phyloP scores from a whole-genome alignment of 2,888 invertebrate species.

The Tipula lateralis region DNA sequence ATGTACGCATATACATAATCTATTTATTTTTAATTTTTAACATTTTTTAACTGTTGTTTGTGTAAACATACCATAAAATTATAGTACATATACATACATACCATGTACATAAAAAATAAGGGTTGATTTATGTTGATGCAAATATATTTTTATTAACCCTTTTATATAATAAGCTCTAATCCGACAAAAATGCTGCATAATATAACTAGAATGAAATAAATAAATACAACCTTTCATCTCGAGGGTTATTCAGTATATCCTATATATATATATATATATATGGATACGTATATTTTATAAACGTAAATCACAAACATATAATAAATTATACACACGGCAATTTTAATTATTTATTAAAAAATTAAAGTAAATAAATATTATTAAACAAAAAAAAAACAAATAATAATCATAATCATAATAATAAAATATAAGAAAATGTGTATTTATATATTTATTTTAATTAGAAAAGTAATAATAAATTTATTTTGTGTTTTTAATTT shows the following conservation, averaged over 20 bases:
- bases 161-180: not conserved
- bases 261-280: too few relatives aligned
- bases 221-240: not conserved
- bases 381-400: not conserved
- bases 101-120: not conserved
- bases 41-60: not conserved
- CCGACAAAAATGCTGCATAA: not conserved
- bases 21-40: not conserved
- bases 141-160: not conserved
- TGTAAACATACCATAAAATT: not conserved
- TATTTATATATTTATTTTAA: not conserved
- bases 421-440: not conserved
- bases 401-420: not conserved
- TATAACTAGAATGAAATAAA: too few relatives aligned
- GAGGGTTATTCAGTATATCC: not conserved
- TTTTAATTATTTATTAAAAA: slow-evolving; percentile 5
- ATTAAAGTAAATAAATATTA: not conserved
- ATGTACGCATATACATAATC: not conserved
- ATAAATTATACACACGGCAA: slow-evolving; percentile 24
- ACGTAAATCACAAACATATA: not conserved
- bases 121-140: slow-evolving; percentile 19
- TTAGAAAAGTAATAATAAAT: slow-evolving; percentile 19
- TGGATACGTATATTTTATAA: not conserved
- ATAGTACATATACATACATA: not conserved
- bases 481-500: not conserved